These are phyloP conservation scores for Diachasmimorpha longicaudata DNA, from an alignment of 1,140 invertebrate species.

Conservation along the genomic window DNA sequence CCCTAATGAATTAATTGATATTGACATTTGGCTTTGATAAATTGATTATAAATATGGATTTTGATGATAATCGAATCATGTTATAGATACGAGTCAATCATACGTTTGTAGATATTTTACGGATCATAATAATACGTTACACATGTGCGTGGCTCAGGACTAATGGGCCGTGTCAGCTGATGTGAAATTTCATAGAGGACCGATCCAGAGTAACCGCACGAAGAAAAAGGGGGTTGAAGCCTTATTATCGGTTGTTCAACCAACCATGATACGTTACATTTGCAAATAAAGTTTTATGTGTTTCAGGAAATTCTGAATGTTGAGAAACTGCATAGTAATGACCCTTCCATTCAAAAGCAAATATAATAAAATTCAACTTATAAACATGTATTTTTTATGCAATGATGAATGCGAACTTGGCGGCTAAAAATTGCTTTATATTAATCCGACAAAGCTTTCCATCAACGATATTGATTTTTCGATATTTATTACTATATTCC, in stretches of 20 bases:
- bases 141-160: background rate
- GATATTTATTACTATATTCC: too few relatives aligned
- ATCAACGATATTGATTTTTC: too few relatives aligned
- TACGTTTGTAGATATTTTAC: conserved; percentile 2
- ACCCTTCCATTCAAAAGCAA: background rate
- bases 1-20: conserved; percentile 47
- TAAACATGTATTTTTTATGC: background rate
- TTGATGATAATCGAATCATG: conserved; percentile 7
- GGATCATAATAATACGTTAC: conserved; percentile 9
- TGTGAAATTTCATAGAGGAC: conserved; percentile 1
- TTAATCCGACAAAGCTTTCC: too few relatives aligned
- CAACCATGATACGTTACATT: conserved; percentile 4
- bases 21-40: background rate
- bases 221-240: background rate
- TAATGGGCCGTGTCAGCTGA: background rate
- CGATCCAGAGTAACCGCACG: background rate
- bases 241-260: background rate
- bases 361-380: background rate
- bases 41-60: conserved; percentile 1
- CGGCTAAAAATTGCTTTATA: too few relatives aligned
- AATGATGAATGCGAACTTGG: background rate
- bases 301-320: background rate
- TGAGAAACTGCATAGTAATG: conserved; percentile 2
- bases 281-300: conserved; percentile 2
- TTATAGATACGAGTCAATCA: conserved; percentile 1